Percentiles rank a stretch among this genome's conserved stretches.
Evolutionary conservation across 1,140 invertebrate genomes (phyloP).

Genomic region (Amphibalanus amphitrite): DNA sequence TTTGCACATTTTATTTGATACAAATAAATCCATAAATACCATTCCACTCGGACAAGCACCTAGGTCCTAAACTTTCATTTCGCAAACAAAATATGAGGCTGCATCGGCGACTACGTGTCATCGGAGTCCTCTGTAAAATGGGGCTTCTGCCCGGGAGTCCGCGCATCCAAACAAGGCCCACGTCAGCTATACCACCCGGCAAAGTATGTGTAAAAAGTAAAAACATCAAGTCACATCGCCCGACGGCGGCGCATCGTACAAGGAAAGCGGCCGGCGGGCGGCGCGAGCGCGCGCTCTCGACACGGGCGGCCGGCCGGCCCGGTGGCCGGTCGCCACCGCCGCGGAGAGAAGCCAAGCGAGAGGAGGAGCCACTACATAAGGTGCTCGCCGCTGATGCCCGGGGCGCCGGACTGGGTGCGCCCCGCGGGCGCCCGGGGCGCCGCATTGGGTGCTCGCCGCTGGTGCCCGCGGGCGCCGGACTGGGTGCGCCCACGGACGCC

Average conservation of each 20-base stretch:
- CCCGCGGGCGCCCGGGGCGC: no score
- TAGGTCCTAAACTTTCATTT: background rate
- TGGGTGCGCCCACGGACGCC: no score
- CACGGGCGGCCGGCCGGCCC: no score
- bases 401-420: no score
- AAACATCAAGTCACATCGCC: background rate
- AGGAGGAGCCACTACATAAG: background rate
- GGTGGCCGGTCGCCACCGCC: background rate
- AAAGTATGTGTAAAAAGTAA: background rate
- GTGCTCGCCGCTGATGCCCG: background rate
- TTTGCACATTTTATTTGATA: constrained; percentile 2
- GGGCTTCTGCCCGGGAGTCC: background rate
- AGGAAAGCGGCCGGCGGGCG: no score
- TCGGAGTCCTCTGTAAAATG: background rate
- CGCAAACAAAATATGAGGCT: background rate
- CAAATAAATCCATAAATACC: constrained; percentile 2
- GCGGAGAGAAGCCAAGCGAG: background rate
- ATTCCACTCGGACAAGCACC: constrained; percentile 1
- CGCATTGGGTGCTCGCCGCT: no score
- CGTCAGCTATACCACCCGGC: background rate
- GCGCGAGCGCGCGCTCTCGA: no score
- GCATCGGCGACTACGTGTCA: background rate
- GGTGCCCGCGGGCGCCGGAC: no score
- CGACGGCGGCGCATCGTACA: no score
- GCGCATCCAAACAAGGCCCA: background rate